A percentile compares a stretch with the other conserved stretches of the same genome.
Evolutionary conservation across 2,113 vertebrate species (phyloP).

Genomic region (Oryctolagus cuniculus): DNA sequence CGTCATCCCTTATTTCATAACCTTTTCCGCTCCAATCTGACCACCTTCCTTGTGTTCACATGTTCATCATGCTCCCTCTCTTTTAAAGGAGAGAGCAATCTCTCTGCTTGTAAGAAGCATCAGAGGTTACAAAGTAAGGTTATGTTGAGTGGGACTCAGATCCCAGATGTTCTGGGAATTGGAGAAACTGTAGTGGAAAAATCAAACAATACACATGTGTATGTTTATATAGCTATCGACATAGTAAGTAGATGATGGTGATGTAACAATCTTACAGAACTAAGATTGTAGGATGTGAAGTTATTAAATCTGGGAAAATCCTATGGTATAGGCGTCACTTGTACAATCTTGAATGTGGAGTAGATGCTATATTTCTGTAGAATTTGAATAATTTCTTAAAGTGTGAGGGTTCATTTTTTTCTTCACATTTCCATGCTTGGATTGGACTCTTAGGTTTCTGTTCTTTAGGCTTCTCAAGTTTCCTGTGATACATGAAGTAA

Average conservation of each 20-base stretch:
- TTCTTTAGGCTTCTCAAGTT: background rate
- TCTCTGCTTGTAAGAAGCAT: background rate
- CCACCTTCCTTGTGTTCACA: background rate
- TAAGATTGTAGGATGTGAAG: background rate
- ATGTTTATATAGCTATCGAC: background rate
- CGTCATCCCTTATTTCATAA: conserved; percentile 33
- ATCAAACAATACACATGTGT: background rate
- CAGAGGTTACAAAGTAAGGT: background rate
- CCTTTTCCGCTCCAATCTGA: conserved; percentile 11
- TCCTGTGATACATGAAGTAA: background rate
- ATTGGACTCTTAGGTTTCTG: background rate
- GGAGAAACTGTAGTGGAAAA: background rate
- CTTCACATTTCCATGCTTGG: background rate
- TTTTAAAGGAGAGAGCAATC: conserved; percentile 22
- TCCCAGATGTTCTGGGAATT: background rate
- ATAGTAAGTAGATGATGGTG: background rate
- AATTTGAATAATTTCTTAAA: conserved; percentile 22
- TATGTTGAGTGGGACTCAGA: background rate
- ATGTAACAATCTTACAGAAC: background rate
- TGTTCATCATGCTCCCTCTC: background rate
- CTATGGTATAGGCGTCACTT: background rate
- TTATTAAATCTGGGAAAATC: background rate
- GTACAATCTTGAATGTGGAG: background rate
- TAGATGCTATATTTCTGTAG: background rate
- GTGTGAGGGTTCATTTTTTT: background rate